Conservation (phyloP, 2,888 invertebrate species). For the Oscheius myriophilus region DNA sequence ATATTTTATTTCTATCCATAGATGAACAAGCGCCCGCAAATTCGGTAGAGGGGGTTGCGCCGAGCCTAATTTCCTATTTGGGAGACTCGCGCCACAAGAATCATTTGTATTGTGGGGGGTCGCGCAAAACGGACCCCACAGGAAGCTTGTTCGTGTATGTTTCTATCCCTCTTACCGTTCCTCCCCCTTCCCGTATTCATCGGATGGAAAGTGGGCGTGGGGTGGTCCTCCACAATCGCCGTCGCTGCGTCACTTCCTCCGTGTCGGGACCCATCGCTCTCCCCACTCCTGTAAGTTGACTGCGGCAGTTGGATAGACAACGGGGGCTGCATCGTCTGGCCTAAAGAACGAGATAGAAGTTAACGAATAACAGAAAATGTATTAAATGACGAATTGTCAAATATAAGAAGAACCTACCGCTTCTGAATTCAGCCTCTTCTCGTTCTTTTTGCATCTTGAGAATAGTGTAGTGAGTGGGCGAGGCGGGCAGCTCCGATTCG, state of each 20-base stretch:
- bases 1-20: too few relatives aligned
- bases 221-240: slow-evolving; percentile 26
- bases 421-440: not conserved
- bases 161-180: not conserved
- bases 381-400: not conserved
- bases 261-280: slow-evolving; percentile 13
- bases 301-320: not conserved
- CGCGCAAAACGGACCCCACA: too few relatives aligned
- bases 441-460: slow-evolving; percentile 1
- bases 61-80: too few relatives aligned
- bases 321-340: not conserved
- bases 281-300: too few relatives aligned
- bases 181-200: not conserved
- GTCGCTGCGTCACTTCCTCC: slow-evolving; percentile 29
- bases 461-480: slow-evolving; percentile 57
- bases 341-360: not conserved
- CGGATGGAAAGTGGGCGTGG: slow-evolving; percentile 21
- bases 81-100: too few relatives aligned
- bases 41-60: too few relatives aligned
- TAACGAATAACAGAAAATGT: not conserved
- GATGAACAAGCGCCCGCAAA: too few relatives aligned
- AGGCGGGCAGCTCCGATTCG: slow-evolving; percentile 60
- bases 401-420: slow-evolving; percentile 9
- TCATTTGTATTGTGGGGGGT: too few relatives aligned
- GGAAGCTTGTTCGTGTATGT: too few relatives aligned